Evolutionary conservation across 2,797 vertebrate species (phyloP).

Genomic region (Gephyroberyx darwinii): DNA sequence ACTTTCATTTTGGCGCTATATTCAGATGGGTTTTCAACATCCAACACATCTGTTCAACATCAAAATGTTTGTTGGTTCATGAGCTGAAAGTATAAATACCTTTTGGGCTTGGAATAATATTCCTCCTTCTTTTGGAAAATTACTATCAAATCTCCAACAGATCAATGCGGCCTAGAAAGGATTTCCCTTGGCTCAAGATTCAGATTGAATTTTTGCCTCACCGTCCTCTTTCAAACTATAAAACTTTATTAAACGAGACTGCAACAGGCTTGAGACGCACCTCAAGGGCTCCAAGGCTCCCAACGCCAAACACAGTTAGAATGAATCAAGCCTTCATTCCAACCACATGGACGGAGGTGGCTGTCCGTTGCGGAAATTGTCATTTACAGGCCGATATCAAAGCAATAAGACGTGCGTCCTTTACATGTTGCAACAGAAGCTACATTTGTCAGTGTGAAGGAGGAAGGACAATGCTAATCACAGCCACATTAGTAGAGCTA

Average conservation of each 20-base stretch:
- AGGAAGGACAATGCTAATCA: constrained; percentile 30
- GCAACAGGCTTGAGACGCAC: constrained; percentile 26
- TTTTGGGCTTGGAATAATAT: constrained; percentile 45
- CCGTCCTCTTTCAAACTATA: constrained; percentile 39
- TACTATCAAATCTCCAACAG: constrained; percentile 53
- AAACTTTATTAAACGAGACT: constrained; percentile 53
- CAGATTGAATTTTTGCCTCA: constrained; percentile 39
- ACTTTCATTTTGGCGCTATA: not conserved
- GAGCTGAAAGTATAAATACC: constrained; percentile 52
- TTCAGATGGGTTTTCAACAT: not conserved
- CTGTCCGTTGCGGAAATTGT: constrained; percentile 38
- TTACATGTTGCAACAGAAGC: constrained; percentile 23
- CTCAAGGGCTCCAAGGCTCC: constrained; percentile 29
- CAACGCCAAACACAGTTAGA: constrained; percentile 28
- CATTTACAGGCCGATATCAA: constrained; percentile 35
- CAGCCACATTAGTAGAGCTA: constrained; percentile 35
- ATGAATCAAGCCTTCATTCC: constrained; percentile 46
- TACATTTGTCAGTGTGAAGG: constrained; percentile 7
- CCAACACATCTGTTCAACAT: constrained; percentile 9
- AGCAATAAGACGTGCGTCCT: constrained; percentile 21
- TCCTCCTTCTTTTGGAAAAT: constrained; percentile 38
- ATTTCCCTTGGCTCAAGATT: constrained; percentile 40
- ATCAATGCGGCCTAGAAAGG: constrained; percentile 48
- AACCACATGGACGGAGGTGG: not conserved
- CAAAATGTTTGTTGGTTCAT: constrained; percentile 31